A percentile compares a stretch with the other conserved stretches of the same genome.
phyloP scores from a whole-genome alignment of 2,113 vertebrate species.

The Hyperoodon ampullatus region DNA sequence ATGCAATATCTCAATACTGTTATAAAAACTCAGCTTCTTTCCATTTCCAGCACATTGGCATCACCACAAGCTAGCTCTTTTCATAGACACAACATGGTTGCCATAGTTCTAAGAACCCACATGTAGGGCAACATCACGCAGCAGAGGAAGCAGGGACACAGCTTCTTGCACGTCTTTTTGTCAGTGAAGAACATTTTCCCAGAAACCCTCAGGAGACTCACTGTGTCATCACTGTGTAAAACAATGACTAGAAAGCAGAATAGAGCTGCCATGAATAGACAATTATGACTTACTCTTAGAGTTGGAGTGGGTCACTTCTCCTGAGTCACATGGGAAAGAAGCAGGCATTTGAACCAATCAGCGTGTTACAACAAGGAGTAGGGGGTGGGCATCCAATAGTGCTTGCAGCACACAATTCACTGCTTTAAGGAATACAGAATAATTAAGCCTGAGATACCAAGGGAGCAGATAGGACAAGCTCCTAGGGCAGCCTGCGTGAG shows the following conservation, averaged over 20 bases:
- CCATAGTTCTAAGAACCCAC: not conserved
- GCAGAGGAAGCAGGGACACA: not conserved
- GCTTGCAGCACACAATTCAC: not conserved
- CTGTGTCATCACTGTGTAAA: not conserved
- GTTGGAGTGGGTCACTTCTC: not conserved
- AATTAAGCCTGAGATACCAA: not conserved
- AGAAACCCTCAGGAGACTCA: not conserved
- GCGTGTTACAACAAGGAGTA: not conserved
- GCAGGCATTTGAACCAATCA: not conserved
- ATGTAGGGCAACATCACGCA: not conserved
- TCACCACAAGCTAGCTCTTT: not conserved
- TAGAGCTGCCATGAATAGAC: not conserved
- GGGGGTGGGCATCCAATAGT: fast-evolving
- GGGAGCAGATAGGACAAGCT: not conserved
- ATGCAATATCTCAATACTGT: not conserved
- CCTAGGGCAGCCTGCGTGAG: not conserved
- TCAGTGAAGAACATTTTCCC: not conserved
- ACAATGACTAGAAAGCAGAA: not conserved
- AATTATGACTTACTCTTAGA: not conserved
- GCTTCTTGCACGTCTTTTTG: not conserved
- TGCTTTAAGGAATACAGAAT: not conserved
- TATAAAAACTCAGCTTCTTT: not conserved
- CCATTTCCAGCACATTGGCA: not conserved
- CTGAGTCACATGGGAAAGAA: not conserved
- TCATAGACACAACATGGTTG: not conserved